Percentiles rank a stretch among this genome's conserved stretches.
Conservation (phyloP, 1,140 invertebrate species). For the Cotesia glomerata region DNA sequence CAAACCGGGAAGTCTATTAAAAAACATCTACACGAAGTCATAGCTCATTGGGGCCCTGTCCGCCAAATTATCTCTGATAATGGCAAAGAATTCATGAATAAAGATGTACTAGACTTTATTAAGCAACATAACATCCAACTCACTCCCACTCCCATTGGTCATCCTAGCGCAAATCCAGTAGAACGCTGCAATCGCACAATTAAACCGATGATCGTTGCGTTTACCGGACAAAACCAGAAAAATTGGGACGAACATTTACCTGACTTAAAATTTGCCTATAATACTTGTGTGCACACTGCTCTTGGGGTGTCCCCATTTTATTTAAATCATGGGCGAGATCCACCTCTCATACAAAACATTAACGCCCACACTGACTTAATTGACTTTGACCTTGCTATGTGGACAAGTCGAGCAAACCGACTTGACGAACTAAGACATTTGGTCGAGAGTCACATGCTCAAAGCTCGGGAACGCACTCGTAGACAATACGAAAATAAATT, state of each 20-base stretch:
- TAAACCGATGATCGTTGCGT: slow-evolving; percentile 12
- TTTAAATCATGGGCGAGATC: background rate
- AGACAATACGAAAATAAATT: too few relatives aligned
- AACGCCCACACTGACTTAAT: background rate
- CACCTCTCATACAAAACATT: background rate
- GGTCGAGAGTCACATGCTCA: background rate
- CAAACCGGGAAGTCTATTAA: slow-evolving; percentile 11
- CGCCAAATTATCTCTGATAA: slow-evolving; percentile 23
- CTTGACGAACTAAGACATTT: slow-evolving; percentile 9
- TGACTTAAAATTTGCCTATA: background rate
- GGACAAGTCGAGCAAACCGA: background rate
- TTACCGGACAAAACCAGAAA: background rate
- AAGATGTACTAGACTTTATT: slow-evolving; percentile 4
- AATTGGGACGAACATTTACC: background rate
- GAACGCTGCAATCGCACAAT: slow-evolving; percentile 19
- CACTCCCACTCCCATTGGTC: slow-evolving; percentile 1
- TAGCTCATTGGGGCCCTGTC: slow-evolving; percentile 20
- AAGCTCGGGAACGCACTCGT: background rate
- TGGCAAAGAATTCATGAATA: slow-evolving; percentile 22
- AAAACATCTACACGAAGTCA: slow-evolving; percentile 7
- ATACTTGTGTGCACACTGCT: background rate
- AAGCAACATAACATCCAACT: background rate
- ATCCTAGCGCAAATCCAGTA: slow-evolving; percentile 21
- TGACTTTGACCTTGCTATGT: background rate
- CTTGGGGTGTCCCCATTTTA: background rate